Evolutionary conservation across 2,113 vertebrate species (phyloP).

Genomic region (Sinosuthora webbiana): DNA sequence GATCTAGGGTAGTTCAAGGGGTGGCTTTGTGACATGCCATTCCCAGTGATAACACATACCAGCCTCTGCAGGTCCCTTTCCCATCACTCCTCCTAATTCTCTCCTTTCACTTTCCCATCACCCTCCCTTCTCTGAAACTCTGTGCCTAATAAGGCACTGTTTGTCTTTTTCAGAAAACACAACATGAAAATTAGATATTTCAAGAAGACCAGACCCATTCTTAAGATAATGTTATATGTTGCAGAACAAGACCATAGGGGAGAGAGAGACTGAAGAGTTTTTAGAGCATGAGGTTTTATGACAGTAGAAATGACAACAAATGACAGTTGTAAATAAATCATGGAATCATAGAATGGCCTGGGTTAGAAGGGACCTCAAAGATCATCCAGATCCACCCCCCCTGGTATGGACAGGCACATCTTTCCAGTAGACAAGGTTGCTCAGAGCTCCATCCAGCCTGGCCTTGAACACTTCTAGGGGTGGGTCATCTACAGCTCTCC

Average conservation of each 20-base stretch:
- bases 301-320: neutral
- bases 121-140: neutral
- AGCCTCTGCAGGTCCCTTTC: neutral
- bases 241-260: neutral
- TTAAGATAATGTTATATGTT: neutral
- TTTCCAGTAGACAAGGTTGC: neutral
- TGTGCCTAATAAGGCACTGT: neutral
- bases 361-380: neutral
- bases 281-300: neutral
- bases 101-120: neutral
- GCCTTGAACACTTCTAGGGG: neutral
- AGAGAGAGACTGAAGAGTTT: neutral
- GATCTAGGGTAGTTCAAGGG: neutral
- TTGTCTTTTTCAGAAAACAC: neutral
- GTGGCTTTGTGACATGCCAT: neutral
- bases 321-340: neutral
- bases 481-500: neutral
- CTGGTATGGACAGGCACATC: neutral
- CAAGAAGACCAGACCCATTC: neutral
- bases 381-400: neutral
- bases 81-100: neutral
- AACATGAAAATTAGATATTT: neutral
- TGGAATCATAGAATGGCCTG: neutral
- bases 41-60: neutral
- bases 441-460: neutral